Conservation (phyloP, 2,113 vertebrate genomes). For the Nibea albiflora region DNA sequence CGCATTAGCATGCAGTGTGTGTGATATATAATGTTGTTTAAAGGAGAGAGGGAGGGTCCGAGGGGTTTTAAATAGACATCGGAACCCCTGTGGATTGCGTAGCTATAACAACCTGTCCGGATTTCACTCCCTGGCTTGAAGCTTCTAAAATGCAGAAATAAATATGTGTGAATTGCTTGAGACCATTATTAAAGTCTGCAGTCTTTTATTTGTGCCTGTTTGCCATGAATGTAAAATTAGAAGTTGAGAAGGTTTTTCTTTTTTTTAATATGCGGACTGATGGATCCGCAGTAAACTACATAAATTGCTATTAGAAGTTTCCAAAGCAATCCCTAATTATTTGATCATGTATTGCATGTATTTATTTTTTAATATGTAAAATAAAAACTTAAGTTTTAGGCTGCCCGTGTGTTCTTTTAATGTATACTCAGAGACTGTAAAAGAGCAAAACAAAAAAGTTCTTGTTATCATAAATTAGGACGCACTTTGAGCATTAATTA, state of each 20-base stretch:
- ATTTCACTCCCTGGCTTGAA: constrained; percentile 90
- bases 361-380: not conserved
- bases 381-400: not conserved
- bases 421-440: not conserved
- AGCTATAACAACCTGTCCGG: constrained; percentile 93
- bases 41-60: constrained; percentile 85
- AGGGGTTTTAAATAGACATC: constrained; percentile 89
- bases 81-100: constrained; percentile 89
- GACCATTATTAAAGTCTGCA: constrained; percentile 65
- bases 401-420: too few relatives aligned
- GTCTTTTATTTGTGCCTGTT: constrained; percentile 55
- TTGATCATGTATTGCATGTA: not conserved
- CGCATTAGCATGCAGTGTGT: constrained; percentile 86
- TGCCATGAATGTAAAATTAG: constrained; percentile 57
- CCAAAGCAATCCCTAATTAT: not conserved
- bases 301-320: not conserved
- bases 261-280: constrained; percentile 1
- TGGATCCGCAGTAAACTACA: constrained; percentile 26
- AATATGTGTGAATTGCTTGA: constrained; percentile 81
- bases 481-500: not conserved
- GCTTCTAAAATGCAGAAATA: constrained; percentile 89
- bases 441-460: not conserved
- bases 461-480: not conserved
- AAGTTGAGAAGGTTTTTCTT: constrained; percentile 17
- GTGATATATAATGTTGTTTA: constrained; percentile 89